Percentiles rank a stretch among this genome's conserved stretches.
Evolutionary conservation across 1,140 invertebrate genomes (phyloP).

Genomic region (Drosophila fuyamai): DNA sequence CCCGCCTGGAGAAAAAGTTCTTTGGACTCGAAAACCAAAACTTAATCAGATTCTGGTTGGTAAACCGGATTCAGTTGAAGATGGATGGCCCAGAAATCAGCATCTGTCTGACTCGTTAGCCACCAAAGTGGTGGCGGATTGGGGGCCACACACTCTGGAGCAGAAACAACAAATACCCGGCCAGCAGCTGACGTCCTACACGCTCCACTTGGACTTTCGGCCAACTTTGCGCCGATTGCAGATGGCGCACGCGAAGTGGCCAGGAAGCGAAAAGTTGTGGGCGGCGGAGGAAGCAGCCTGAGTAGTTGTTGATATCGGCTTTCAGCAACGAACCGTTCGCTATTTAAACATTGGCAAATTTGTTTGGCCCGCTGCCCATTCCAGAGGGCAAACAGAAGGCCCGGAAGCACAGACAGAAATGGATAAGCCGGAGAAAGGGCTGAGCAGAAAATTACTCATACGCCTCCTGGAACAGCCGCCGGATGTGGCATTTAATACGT

Average conservation of each 20-base stretch:
- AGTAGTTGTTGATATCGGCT: slow-evolving; percentile 78
- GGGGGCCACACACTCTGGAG: slow-evolving; percentile 22
- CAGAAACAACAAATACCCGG: slow-evolving; percentile 10
- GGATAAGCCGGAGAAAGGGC: slow-evolving; percentile 22
- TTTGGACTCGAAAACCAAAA: slow-evolving; percentile 3
- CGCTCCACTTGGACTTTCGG: slow-evolving; percentile 68
- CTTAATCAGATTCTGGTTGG: slow-evolving; percentile 26
- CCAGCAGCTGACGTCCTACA: slow-evolving; percentile 70
- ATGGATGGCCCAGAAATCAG: slow-evolving; percentile 51
- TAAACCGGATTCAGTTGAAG: slow-evolving; percentile 13
- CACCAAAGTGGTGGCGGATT: slow-evolving; percentile 8
- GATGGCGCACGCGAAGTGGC: slow-evolving; percentile 63
- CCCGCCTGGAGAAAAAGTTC: not conserved
- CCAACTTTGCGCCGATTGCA: slow-evolving; percentile 55
- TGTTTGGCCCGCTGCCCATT: slow-evolving; percentile 43
- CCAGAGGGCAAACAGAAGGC: slow-evolving; percentile 45
- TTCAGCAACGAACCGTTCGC: slow-evolving; percentile 46
- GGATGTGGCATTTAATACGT: slow-evolving; percentile 78
- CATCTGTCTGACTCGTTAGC: slow-evolving; percentile 62
- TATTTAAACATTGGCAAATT: slow-evolving; percentile 61
- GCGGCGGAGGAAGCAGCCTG: slow-evolving; percentile 17
- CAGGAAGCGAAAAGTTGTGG: slow-evolving; percentile 27
- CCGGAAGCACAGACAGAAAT: slow-evolving; percentile 22
- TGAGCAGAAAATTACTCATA: slow-evolving; percentile 70
- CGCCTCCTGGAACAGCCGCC: slow-evolving; percentile 47